Base-by-base conservation (phyloP, 2,797 vertebrate genomes). In the Numenius phaeopus region DNA sequence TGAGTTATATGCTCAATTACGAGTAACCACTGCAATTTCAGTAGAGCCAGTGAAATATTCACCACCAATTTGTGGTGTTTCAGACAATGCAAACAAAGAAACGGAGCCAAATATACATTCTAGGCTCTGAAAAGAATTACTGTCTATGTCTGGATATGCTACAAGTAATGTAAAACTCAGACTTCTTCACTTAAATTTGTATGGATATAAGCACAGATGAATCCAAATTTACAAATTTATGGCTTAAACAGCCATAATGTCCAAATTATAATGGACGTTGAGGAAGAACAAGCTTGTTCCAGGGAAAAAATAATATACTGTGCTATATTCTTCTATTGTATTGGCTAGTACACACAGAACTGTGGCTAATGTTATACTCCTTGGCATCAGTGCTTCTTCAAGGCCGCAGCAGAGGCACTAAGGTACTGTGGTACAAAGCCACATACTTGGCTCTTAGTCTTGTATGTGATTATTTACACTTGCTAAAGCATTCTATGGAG, bases 261-360 rank as follows among this genome's bases (percentile, higher is more conserved):
- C 52, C 52, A 69, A 91, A 59, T 39, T 92, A 4, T 30, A 62
- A 47, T 10, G 6, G 10, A 32, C 0, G 0, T 4, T 29, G 42
- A 69, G 29, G 27, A 85, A 79, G 16, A 77, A 24, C 14, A 71
- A 89, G 18, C 8, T 67, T 79, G 19, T 87, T 90, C n/a, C 26
- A 52, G 37, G 16, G 24, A 22, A 78, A 91, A 77, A 65, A 40
- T 3, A 37, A 16, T n/a, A 14, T 17, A 11, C 3, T 34, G 19
- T 23, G 30, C 4, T 42, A 9, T 24, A 22, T 8, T 54, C 11
- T 54, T 88, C 7, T 66, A 59, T 7, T 55, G 13, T 17, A 5
- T 32, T 87, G 58, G 18, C 73, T 65, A 42, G 20, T 39, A 61
- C 26, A 39, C 2, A 3, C 26, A 65, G 81, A 86, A 69, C 29